Evolutionary conservation across 2,113 vertebrate genomes (phyloP).

Genomic region (Trochalopteron elliotii): DNA sequence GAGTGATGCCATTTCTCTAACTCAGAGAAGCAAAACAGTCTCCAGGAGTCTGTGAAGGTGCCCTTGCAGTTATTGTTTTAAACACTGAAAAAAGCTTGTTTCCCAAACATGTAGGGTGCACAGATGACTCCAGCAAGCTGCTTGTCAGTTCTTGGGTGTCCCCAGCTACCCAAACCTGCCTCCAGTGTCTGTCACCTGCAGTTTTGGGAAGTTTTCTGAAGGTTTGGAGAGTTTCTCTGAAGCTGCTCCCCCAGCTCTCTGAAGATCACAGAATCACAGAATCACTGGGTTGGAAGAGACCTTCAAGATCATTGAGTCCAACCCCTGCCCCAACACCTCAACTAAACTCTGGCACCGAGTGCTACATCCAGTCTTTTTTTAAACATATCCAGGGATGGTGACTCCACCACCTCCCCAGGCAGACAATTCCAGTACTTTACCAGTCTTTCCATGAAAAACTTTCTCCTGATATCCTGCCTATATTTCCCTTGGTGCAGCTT

Average conservation of each 20-base stretch:
- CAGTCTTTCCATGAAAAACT: accelerated
- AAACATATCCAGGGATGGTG: background rate
- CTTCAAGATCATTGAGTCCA: accelerated
- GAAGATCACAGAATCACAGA: background rate
- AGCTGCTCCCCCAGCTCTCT: background rate
- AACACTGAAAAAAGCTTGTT: background rate
- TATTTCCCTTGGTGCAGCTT: background rate
- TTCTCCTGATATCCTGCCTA: background rate
- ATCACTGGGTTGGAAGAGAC: background rate
- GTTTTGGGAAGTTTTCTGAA: background rate
- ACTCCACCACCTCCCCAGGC: accelerated
- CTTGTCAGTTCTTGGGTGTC: background rate
- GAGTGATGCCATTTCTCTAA: background rate
- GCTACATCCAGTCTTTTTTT: background rate
- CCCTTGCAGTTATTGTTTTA: background rate
- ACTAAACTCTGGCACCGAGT: background rate
- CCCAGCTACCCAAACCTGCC: background rate
- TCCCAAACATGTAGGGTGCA: background rate
- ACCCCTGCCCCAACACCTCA: background rate
- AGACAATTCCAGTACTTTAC: background rate
- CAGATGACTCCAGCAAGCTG: background rate
- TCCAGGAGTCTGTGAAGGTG: background rate
- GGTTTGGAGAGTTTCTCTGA: background rate
- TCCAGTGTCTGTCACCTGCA: background rate
- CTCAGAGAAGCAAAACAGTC: background rate